Percentiles rank a stretch among this genome's conserved stretches.
Evolutionary conservation across 2,113 vertebrate species (phyloP).

Genomic region (Pollimyrus isidori): DNA sequence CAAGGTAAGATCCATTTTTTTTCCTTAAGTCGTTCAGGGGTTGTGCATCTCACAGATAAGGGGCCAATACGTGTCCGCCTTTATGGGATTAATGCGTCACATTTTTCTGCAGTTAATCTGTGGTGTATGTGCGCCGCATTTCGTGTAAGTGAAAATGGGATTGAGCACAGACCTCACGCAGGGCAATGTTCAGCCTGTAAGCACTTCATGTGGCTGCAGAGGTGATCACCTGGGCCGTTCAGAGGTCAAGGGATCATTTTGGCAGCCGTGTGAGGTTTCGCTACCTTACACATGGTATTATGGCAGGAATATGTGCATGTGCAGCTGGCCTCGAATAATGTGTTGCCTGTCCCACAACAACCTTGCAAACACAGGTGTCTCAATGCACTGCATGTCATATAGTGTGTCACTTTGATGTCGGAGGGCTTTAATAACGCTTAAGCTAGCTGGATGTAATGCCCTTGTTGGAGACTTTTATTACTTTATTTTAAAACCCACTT

Average conservation of each 20-base stretch:
- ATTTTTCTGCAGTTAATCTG: not conserved
- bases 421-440: not conserved
- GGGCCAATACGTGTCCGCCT: not conserved
- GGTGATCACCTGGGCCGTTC: not conserved
- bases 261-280: not conserved
- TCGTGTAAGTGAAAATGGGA: not conserved
- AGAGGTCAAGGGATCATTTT: not conserved
- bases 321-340: not conserved
- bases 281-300: not conserved
- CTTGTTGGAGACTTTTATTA: not conserved
- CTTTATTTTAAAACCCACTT: not conserved
- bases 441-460: not conserved
- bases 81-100: not conserved
- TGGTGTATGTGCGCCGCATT: not conserved
- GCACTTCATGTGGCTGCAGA: not conserved
- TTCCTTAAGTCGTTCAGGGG: not conserved
- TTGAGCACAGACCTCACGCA: not conserved
- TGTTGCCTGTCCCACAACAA: not conserved
- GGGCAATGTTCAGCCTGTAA: not conserved
- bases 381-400: not conserved
- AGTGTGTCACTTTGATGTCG: not conserved
- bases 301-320: not conserved
- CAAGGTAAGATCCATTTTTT: slow-evolving; percentile 61
- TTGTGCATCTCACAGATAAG: not conserved
- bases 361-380: not conserved